These are phyloP conservation scores for Merodon equestris DNA, from an alignment of 2,888 invertebrate genomes.

Conservation along the genomic window DNA sequence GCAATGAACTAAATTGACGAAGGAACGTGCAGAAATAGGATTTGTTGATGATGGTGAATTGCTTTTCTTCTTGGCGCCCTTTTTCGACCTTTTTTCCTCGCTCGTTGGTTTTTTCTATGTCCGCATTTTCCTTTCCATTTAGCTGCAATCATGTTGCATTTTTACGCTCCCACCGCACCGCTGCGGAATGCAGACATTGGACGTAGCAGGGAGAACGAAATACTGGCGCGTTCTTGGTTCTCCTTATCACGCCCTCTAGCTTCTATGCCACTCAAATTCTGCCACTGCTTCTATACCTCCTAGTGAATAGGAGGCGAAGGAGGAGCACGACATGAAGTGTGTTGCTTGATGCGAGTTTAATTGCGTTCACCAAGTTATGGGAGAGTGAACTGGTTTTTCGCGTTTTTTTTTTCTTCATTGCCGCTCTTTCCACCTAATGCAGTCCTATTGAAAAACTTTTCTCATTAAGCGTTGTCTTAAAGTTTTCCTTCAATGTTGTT, in stretches of 20 bases:
- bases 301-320: too few relatives aligned
- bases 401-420: too few relatives aligned
- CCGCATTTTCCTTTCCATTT: constrained; percentile 56
- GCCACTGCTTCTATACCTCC: too few relatives aligned
- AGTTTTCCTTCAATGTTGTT: constrained; percentile 37
- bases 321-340: constrained; percentile 9
- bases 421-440: constrained; percentile 32
- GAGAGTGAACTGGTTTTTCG: constrained; percentile 23
- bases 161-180: constrained; percentile 35
- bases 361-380: constrained; percentile 61
- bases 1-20: constrained; percentile 23
- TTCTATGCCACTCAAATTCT: too few relatives aligned
- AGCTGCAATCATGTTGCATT: constrained; percentile 63
- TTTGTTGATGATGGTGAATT: constrained; percentile 52
- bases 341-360: constrained; percentile 62
- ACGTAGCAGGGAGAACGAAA: neutral
- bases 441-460: constrained; percentile 65
- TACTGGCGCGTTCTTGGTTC: too few relatives aligned
- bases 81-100: too few relatives aligned
- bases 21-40: constrained; percentile 30
- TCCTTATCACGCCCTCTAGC: too few relatives aligned
- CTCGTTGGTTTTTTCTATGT: too few relatives aligned
- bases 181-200: neutral
- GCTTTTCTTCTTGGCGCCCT: constrained; percentile 33
- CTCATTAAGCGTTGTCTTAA: constrained; percentile 66